A percentile compares a stretch with the other conserved stretches of the same genome.
These are phyloP conservation scores for Micrasema longulum DNA, from an alignment of 1,140 invertebrate species.

Conservation along the genomic window DNA sequence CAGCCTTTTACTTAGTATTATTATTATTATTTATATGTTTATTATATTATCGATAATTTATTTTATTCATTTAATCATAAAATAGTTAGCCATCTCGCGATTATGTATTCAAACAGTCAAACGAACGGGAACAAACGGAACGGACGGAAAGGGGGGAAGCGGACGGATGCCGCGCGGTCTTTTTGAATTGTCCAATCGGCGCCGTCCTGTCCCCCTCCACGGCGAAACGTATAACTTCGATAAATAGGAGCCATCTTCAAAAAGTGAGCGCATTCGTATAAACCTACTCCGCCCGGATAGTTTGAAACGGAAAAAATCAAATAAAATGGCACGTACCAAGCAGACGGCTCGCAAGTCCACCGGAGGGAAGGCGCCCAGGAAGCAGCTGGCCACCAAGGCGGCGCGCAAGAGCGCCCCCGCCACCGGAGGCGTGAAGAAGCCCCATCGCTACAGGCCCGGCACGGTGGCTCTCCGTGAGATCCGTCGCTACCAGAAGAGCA, in stretches of 20 bases:
- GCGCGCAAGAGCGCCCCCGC: conserved; percentile 83
- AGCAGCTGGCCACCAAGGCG: conserved; percentile 84
- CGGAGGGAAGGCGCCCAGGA: conserved; percentile 81
- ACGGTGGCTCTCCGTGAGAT: conserved; percentile 90
- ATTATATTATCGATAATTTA: too few relatives aligned
- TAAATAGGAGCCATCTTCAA: background rate
- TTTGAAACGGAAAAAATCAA: background rate
- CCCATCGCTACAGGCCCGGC: conserved; percentile 81
- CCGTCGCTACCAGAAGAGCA: conserved; percentile 81
- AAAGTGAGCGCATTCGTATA: background rate
- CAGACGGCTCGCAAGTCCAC: conserved; percentile 89
- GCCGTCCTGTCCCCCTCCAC: background rate
- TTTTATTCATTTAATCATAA: too few relatives aligned
- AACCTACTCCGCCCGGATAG: background rate
- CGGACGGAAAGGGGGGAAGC: too few relatives aligned
- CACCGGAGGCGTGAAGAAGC: conserved; percentile 88
- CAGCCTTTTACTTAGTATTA: too few relatives aligned
- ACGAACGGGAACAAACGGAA: too few relatives aligned
- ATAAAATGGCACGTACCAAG: conserved; percentile 84
- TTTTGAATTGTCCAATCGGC: too few relatives aligned
- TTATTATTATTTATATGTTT: too few relatives aligned
- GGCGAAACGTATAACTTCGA: background rate
- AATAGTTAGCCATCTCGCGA: too few relatives aligned
- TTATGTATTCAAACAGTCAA: too few relatives aligned
- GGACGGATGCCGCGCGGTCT: too few relatives aligned